Percentiles rank a stretch among this genome's conserved stretches.
Conservation (phyloP, 2,113 vertebrate species). For the Rhinogobius similis region DNA sequence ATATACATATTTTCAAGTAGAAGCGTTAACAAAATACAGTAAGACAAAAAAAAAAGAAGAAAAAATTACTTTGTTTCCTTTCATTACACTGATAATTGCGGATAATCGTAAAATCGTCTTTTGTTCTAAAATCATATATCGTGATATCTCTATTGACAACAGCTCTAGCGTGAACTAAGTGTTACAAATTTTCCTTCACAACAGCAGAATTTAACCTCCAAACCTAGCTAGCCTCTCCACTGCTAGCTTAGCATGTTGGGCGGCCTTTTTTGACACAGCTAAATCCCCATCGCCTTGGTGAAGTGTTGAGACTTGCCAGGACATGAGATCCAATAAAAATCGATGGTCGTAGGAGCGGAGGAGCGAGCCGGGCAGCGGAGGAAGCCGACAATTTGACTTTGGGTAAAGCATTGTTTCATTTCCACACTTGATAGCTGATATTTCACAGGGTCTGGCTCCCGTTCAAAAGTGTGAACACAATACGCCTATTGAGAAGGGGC, state of each 20-base stretch:
- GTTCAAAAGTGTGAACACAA: constrained; percentile 77
- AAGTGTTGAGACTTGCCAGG: constrained; percentile 62
- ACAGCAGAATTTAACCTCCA: too few species aligned
- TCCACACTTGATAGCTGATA: constrained; percentile 72
- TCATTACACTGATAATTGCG: too few species aligned
- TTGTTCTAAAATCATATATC: too few species aligned
- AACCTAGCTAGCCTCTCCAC: neutral
- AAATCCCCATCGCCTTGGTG: neutral
- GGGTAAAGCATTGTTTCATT: constrained; percentile 81
- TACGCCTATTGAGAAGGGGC: constrained; percentile 75
- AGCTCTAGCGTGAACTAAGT: too few species aligned
- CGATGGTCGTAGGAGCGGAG: constrained; percentile 36
- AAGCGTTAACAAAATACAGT: too few species aligned
- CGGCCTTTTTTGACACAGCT: neutral
- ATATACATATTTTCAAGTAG: too few species aligned
- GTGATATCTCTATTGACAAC: too few species aligned
- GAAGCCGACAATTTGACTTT: constrained; percentile 73
- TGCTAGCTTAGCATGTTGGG: too few species aligned
- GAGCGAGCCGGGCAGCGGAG: constrained; percentile 63
- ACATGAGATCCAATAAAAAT: constrained; percentile 61
- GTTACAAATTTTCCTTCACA: too few species aligned
- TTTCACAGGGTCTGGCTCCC: constrained; percentile 71
- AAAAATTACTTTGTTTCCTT: too few species aligned
- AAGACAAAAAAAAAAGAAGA: too few species aligned
- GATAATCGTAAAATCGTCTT: too few species aligned